phyloP scores from a whole-genome alignment of 2,113 vertebrate genomes.

The Myodes glareolus region DNA sequence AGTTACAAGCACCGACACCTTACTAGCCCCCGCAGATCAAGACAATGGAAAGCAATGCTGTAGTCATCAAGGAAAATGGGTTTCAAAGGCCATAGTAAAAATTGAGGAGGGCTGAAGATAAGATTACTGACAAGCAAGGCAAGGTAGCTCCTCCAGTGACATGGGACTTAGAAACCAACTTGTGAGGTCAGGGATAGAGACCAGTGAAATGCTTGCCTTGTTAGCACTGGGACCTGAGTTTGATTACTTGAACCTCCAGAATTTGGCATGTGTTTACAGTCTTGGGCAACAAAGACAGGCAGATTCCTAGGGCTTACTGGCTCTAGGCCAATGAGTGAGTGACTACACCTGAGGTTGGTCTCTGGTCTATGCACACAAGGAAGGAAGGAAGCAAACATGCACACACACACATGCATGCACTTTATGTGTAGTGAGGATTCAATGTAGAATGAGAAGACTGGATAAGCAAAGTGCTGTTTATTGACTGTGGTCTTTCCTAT shows the following conservation, averaged over 20 bases:
- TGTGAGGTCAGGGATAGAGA: background rate
- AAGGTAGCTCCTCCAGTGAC: background rate
- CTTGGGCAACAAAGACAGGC: background rate
- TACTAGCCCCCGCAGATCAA: background rate
- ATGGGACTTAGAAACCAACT: background rate
- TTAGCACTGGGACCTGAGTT: background rate
- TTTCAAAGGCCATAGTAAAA: constrained; percentile 10
- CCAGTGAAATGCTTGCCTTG: background rate
- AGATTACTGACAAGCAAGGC: background rate
- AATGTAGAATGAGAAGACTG: background rate
- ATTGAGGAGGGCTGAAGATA: background rate
- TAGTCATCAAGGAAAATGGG: background rate
- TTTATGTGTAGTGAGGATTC: background rate
- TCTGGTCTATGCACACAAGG: background rate
- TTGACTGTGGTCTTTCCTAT: background rate
- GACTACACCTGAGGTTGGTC: background rate
- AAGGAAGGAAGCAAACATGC: background rate
- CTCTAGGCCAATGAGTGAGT: background rate
- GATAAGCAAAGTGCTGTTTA: background rate
- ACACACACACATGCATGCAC: too few relatives aligned
- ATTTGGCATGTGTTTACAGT: background rate
- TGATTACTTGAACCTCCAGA: background rate
- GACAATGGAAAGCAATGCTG: background rate
- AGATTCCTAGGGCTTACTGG: background rate
- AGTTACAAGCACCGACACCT: background rate